Evolutionary conservation across 92 coral and sea anemone genomes (phyloP), one percentile per base, ranked within the genome.

Genomic region (Porites divaricata): DNA sequence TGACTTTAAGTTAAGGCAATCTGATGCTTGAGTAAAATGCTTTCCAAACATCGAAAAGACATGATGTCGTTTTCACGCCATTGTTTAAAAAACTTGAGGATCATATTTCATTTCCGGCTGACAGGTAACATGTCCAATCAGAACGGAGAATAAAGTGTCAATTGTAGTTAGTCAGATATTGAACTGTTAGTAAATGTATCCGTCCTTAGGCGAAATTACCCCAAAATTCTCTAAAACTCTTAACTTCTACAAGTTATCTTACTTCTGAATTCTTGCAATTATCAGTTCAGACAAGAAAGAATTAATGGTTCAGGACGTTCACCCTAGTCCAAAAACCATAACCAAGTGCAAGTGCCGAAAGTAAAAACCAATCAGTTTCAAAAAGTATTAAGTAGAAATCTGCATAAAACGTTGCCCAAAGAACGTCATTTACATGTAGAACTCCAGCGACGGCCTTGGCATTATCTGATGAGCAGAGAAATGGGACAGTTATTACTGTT

Each of bases 101-200:
- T 69, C 85, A 80, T 80, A 68, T 57, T 54, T 80, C 76, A 80
- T 20, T 12, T 12, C 28, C 52, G 9, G 48, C 15, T 67, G 84
- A 69, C 84, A 69, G 41, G n/a, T 54, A 19, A 35, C 12, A 11
- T 17, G 45, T 53, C 67, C 76, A 69, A 56, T 70, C 67, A 28
- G 64, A 19, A 48, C 2, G 59, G 28, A 20, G 77, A 21, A 54
- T 12, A 35, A 35, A 35, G n/a, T 19, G 62, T 21, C 61, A 12
- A 1, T 61, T n/a, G 7, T 21, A 61, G 17, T 61, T 79, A 68
- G 67, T 51, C 17, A 56, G 56, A 68, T 21, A 53, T 57, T 41
- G 2, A 28, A 17, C 11, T 35, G 77, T 69, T 21, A 21, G 76
- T 69, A 28, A 68, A 57, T 14, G 57, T 24, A 68, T 57, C 76